Conservation (phyloP, 1,140 invertebrate genomes). For the Latrodectus geometricus region DNA sequence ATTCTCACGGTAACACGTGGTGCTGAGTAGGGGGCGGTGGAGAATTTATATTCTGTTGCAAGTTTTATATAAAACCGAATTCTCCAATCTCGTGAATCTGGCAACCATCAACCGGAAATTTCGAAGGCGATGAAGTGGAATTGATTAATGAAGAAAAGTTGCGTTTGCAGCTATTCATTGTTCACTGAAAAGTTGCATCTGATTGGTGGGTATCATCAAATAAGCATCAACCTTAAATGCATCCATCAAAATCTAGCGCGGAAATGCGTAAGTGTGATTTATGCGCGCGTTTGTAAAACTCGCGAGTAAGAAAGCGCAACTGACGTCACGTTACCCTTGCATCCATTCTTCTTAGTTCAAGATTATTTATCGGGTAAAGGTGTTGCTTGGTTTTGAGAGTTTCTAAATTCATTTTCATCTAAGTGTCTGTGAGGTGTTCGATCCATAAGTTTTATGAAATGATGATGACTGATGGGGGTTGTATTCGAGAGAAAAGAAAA, state of each 20-base stretch:
- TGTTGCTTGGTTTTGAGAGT: slow-evolving; percentile 1
- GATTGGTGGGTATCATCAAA: slow-evolving; percentile 1
- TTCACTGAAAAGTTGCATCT: not conserved
- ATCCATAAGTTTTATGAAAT: slow-evolving; percentile 2
- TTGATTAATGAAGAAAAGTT: not conserved
- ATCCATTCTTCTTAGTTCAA: not conserved
- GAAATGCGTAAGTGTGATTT: not conserved
- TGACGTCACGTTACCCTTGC: not conserved
- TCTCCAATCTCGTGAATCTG: not conserved
- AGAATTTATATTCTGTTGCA: not conserved
- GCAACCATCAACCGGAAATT: not conserved
- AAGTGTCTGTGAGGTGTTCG: not conserved
- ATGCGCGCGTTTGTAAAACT: not conserved
- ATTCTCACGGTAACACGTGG: not conserved
- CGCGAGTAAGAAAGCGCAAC: not conserved
- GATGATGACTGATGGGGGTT: not conserved
- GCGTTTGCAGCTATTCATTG: not conserved
- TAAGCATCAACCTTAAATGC: not conserved
- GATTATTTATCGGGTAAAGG: slow-evolving; percentile 1
- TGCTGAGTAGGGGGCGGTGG: not conserved
- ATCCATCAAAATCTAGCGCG: not conserved
- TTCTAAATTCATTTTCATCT: slow-evolving; percentile 2
- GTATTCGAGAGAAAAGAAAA: not conserved
- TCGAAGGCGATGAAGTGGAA: not conserved
- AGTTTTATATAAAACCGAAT: not conserved